A percentile compares a stretch with the other conserved stretches of the same genome.
phyloP scores from a whole-genome alignment of 2,113 vertebrate species.

The Prinia subflava region DNA sequence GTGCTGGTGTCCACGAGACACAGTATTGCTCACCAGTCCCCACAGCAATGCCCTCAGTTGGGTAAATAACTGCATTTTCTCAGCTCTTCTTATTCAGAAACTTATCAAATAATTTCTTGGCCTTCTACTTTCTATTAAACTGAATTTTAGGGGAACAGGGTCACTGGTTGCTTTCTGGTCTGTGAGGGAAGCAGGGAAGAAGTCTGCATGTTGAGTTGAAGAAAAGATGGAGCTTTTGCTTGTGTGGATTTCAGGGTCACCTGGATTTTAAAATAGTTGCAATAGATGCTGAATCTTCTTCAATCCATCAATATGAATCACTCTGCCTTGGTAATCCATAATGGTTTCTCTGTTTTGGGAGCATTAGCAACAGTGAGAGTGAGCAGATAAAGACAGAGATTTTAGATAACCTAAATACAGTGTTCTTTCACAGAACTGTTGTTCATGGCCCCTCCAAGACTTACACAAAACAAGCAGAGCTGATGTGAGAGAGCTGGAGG shows the following conservation, averaged over 20 bases:
- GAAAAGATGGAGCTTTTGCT: background rate
- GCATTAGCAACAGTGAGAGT: background rate
- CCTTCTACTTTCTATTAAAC: background rate
- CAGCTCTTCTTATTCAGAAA: background rate
- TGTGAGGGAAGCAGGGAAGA: background rate
- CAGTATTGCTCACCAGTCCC: background rate
- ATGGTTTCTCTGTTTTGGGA: background rate
- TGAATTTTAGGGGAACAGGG: background rate
- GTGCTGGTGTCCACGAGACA: background rate
- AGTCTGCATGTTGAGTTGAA: background rate
- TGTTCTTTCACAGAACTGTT: background rate
- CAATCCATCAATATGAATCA: background rate
- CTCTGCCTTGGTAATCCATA: background rate
- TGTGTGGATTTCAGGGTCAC: background rate
- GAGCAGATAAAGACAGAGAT: background rate
- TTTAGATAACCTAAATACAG: background rate
- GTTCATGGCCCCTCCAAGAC: background rate
- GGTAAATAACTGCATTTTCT: background rate
- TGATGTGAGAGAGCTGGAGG: background rate
- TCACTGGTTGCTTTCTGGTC: background rate
- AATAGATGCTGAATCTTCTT: background rate
- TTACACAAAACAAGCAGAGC: background rate
- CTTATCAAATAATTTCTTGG: background rate
- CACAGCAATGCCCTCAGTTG: background rate
- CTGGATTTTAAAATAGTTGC: background rate